Conservation (phyloP, 1,140 invertebrate species). For the Trichogramma pretiosum region DNA sequence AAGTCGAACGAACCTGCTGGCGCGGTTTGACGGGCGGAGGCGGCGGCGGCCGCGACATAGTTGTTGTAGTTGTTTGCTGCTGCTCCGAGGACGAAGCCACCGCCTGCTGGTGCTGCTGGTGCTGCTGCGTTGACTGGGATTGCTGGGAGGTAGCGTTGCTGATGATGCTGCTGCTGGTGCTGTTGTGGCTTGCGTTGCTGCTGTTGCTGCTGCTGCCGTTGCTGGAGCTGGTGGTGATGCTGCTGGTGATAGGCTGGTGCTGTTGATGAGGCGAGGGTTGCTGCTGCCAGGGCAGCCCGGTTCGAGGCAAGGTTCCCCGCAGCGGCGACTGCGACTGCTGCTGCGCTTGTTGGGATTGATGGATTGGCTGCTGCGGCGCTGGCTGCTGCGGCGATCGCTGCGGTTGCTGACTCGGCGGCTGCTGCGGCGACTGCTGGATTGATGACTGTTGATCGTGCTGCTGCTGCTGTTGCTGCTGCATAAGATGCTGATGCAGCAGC, state of each 20-base stretch:
- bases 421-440: slow-evolving; percentile 40
- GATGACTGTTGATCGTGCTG: slow-evolving; percentile 15
- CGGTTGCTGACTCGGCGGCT: slow-evolving; percentile 10
- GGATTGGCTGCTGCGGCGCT: slow-evolving; percentile 21
- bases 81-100: too few relatives aligned
- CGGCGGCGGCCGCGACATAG: slow-evolving; percentile 55
- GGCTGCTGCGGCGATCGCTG: slow-evolving; percentile 15
- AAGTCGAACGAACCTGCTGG: slow-evolving; percentile 49
- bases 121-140: not conserved
- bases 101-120: not conserved
- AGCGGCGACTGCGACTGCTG: slow-evolving; percentile 28
- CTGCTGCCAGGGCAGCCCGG: slow-evolving; percentile 46
- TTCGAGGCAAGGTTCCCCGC: slow-evolving; percentile 39
- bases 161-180: too few relatives aligned
- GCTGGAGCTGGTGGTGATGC: too few relatives aligned
- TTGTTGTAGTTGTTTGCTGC: slow-evolving; percentile 30
- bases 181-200: not conserved
- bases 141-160: slow-evolving; percentile 26
- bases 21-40: slow-evolving; percentile 62
- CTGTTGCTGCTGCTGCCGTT: slow-evolving; percentile 11
- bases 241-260: slow-evolving; percentile 38
- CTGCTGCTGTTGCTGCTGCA: slow-evolving; percentile 19
- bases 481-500: slow-evolving; percentile 4
- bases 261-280: slow-evolving; percentile 45
- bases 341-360: slow-evolving; percentile 24